Percentiles rank a stretch among this genome's conserved stretches.
phyloP scores from a whole-genome alignment of 2,113 vertebrate species.

The Martes martes region DNA sequence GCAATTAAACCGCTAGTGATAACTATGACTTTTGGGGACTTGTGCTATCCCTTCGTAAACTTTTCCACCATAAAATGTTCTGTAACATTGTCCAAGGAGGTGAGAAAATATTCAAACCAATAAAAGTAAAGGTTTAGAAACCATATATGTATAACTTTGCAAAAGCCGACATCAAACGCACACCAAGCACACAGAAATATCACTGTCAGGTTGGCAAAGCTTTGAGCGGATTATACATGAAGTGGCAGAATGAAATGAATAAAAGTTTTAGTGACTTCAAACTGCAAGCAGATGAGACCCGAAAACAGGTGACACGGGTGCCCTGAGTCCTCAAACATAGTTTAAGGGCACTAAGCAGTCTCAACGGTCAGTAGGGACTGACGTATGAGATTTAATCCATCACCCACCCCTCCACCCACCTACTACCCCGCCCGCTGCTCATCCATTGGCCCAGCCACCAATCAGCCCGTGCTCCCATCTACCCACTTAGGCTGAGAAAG shows the following conservation, averaged over 20 bases:
- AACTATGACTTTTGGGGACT: neutral
- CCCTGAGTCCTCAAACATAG: neutral
- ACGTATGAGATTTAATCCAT: neutral
- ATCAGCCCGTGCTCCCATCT: neutral
- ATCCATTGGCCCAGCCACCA: neutral
- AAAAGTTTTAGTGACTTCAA: neutral
- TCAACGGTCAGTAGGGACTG: neutral
- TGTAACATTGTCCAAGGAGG: neutral
- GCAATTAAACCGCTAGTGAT: neutral
- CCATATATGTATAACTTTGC: neutral
- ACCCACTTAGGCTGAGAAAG: neutral
- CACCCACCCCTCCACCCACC: neutral
- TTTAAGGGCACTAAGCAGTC: neutral
- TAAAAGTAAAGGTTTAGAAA: neutral
- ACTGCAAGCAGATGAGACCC: neutral
- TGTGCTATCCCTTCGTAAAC: neutral
- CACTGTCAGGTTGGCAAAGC: neutral
- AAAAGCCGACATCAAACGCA: neutral
- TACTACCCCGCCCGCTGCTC: neutral
- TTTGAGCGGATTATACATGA: neutral
- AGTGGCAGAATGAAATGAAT: neutral
- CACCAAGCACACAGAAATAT: neutral
- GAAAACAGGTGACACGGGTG: neutral
- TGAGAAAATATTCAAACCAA: neutral
- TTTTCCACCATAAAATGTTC: neutral